phyloP scores from a whole-genome alignment of 1,140 invertebrate species.

The Danaus plexippus region DNA sequence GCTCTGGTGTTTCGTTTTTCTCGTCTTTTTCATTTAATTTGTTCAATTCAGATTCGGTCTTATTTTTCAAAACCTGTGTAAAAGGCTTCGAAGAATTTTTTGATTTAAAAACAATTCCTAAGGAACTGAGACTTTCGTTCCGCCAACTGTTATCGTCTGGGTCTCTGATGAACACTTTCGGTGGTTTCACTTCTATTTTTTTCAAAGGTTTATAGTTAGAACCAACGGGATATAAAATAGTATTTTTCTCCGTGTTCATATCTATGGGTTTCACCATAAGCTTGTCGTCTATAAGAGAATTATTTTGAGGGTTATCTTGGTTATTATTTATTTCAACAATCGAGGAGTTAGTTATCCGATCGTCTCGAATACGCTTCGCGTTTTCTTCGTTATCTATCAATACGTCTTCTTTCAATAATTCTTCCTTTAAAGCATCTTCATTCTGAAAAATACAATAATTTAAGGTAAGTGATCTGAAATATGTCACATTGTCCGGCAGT shows the following conservation, averaged over 20 bases:
- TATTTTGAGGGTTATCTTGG: not conserved
- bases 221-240: constrained; percentile 40
- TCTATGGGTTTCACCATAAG: constrained; percentile 41
- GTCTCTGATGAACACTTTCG: constrained; percentile 49
- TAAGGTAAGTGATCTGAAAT: too few species aligned
- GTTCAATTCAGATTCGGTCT: constrained; percentile 53
- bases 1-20: constrained; percentile 45
- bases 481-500: too few species aligned
- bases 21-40: constrained; percentile 38
- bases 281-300: constrained; percentile 15
- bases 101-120: constrained; percentile 64
- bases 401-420: constrained; percentile 41
- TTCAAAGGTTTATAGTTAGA: constrained; percentile 58
- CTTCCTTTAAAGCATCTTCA: constrained; percentile 50
- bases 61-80: constrained; percentile 61
- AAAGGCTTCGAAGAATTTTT: constrained; percentile 62
- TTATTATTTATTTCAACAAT: constrained; percentile 6
- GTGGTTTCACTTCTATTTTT: constrained; percentile 53
- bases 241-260: constrained; percentile 34
- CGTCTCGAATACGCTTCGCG: constrained; percentile 16
- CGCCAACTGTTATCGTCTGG: constrained; percentile 65
- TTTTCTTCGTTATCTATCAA: constrained; percentile 40
- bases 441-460: constrained; percentile 35
- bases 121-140: constrained; percentile 60
- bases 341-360: constrained; percentile 9